These are phyloP conservation scores for Cataglyphis altisquamis DNA, from an alignment of 2,888 invertebrate species.

Conservation along the genomic window DNA sequence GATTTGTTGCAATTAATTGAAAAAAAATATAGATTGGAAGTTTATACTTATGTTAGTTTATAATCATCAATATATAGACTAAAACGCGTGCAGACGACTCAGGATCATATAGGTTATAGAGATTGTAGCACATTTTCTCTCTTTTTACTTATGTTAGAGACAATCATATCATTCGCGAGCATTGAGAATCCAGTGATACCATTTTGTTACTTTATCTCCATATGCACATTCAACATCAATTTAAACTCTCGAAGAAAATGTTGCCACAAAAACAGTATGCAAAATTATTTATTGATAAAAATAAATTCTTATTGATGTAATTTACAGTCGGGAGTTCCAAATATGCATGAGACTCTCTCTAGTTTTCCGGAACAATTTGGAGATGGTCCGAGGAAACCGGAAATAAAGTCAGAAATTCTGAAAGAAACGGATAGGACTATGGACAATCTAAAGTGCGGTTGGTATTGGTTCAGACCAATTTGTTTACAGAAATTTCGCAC, in stretches of 20 bases:
- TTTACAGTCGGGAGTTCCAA: slow-evolving; percentile 79
- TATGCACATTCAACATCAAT: background rate
- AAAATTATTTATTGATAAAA: slow-evolving; percentile 11
- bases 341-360: slow-evolving; percentile 78
- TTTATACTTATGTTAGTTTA: background rate
- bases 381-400: slow-evolving; percentile 75
- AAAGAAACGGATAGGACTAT: slow-evolving; percentile 64
- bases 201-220: background rate
- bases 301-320: slow-evolving; percentile 50
- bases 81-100: background rate
- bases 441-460: slow-evolving; percentile 88
- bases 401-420: slow-evolving; percentile 70
- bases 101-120: slow-evolving; percentile 7
- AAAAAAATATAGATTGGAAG: background rate
- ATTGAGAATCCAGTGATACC: background rate
- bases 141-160: slow-evolving; percentile 14
- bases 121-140: slow-evolving; percentile 28
- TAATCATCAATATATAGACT: background rate
- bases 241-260: background rate
- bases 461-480: slow-evolving; percentile 89
- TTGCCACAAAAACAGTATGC: slow-evolving; percentile 1
- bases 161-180: slow-evolving; percentile 15
- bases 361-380: slow-evolving; percentile 78
- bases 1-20: background rate
- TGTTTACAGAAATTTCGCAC: slow-evolving; percentile 91